These are phyloP conservation scores for Trissolcus basalis DNA, from an alignment of 1,140 invertebrate genomes.

Conservation along the genomic window DNA sequence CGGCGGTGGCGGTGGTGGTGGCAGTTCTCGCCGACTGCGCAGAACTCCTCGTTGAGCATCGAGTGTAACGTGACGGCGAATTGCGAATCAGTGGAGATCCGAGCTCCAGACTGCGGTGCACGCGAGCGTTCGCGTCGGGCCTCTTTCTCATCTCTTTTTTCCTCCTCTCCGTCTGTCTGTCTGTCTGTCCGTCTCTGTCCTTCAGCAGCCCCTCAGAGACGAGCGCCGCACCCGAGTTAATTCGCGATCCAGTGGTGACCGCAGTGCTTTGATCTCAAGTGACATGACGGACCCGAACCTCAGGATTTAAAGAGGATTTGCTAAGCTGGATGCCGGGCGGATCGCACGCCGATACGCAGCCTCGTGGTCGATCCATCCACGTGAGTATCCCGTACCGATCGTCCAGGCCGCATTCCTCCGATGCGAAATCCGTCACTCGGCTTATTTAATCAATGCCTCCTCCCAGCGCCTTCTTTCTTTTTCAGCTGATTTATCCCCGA, in stretches of 20 bases:
- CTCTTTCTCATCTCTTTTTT: slow-evolving; percentile 44
- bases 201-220: slow-evolving; percentile 9
- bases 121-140: slow-evolving; percentile 48
- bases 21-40: slow-evolving; percentile 66
- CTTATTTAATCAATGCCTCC: slow-evolving; percentile 24
- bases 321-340: slow-evolving; percentile 27
- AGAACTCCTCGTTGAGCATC: slow-evolving; percentile 65
- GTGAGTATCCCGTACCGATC: too few relatives aligned
- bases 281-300: slow-evolving; percentile 30
- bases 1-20: slow-evolving; percentile 56
- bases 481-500: slow-evolving; percentile 15
- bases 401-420: background rate
- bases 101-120: slow-evolving; percentile 68
- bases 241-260: slow-evolving; percentile 28
- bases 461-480: background rate
- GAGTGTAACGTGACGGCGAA: slow-evolving; percentile 64
- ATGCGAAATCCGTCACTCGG: background rate
- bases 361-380: slow-evolving; percentile 56
- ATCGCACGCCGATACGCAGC: slow-evolving; percentile 22
- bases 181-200: slow-evolving; percentile 23
- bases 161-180: slow-evolving; percentile 28
- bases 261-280: slow-evolving; percentile 28
- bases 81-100: slow-evolving; percentile 70
- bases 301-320: slow-evolving; percentile 25
- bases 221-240: slow-evolving; percentile 3